Percentiles rank a stretch among this genome's conserved stretches.
Evolutionary conservation across 2,113 vertebrate species (phyloP).

Genomic region (Himantopus leucocephalus): DNA sequence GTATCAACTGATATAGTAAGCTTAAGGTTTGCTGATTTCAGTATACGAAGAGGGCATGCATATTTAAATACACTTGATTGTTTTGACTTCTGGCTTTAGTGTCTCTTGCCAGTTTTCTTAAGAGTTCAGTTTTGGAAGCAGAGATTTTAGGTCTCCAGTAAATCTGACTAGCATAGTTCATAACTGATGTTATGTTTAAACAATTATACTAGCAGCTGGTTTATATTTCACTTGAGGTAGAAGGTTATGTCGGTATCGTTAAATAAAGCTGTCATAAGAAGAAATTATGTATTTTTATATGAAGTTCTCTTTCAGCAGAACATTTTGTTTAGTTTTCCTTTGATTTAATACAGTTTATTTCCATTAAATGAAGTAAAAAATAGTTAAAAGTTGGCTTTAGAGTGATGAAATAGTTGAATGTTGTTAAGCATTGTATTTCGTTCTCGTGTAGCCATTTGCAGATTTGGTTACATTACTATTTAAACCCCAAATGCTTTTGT

Average conservation of each 20-base stretch:
- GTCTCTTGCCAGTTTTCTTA: background rate
- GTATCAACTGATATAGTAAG: background rate
- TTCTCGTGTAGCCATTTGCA: background rate
- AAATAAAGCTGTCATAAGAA: background rate
- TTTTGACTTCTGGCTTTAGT: background rate
- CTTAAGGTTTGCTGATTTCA: background rate
- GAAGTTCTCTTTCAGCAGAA: background rate
- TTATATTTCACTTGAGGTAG: background rate
- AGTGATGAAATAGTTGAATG: background rate
- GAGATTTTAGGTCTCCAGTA: background rate
- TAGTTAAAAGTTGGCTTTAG: background rate
- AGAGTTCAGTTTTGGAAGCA: background rate
- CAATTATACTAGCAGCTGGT: background rate
- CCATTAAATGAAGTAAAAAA: background rate
- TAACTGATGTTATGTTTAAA: background rate
- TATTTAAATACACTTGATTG: background rate
- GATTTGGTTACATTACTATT: background rate
- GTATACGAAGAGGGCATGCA: background rate
- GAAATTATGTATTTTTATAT: background rate
- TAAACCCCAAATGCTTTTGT: background rate
- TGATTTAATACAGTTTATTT: background rate
- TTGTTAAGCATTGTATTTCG: background rate
- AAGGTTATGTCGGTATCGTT: background rate
- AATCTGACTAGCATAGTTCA: background rate
- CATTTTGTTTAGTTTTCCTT: background rate